phyloP scores from a whole-genome alignment of 2,797 vertebrate species.

The Anabas testudineus region DNA sequence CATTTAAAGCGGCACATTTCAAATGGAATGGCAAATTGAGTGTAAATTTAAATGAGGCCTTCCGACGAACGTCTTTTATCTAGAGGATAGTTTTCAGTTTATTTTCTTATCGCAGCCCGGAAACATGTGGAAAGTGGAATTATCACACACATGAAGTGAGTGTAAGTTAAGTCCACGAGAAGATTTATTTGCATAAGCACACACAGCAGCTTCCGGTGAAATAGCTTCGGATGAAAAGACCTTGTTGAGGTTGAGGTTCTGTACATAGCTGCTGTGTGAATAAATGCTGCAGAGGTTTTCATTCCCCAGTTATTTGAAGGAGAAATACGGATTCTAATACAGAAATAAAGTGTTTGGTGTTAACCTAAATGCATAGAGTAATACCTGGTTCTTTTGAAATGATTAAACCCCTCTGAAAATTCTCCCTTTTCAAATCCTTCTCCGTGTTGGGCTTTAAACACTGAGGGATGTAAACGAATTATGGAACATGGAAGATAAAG shows the following conservation, averaged over 20 bases:
- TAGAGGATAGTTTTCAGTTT: slow-evolving; percentile 40
- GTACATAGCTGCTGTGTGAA: slow-evolving; percentile 5
- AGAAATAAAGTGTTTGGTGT: slow-evolving; percentile 22
- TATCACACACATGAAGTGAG: slow-evolving; percentile 61
- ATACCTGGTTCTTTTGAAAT: slow-evolving; percentile 13
- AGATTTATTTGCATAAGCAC: slow-evolving; percentile 77
- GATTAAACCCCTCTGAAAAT: neutral
- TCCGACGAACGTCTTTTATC: slow-evolving; percentile 39
- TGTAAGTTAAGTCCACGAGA: slow-evolving; percentile 75
- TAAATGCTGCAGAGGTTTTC: slow-evolving; percentile 26
- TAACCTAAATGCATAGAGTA: slow-evolving; percentile 18
- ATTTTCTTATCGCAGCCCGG: slow-evolving; percentile 51
- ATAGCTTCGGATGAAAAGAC: slow-evolving; percentile 47
- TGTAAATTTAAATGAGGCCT: slow-evolving; percentile 58
- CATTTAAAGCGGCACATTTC: slow-evolving; percentile 38
- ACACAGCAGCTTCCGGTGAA: slow-evolving; percentile 56
- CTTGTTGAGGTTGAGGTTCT: slow-evolving; percentile 16
- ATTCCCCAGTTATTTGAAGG: neutral
- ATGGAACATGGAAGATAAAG: slow-evolving; percentile 7
- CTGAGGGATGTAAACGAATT: slow-evolving; percentile 16
- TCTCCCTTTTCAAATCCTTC: slow-evolving; percentile 1
- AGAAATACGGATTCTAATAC: slow-evolving; percentile 23
- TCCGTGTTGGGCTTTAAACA: slow-evolving; percentile 5
- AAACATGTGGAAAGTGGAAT: slow-evolving; percentile 65
- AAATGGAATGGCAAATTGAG: slow-evolving; percentile 56